Percentiles rank a stretch among this genome's conserved stretches.
phyloP scores from a whole-genome alignment of 2,113 vertebrate species.

The Pheucticus melanocephalus region DNA sequence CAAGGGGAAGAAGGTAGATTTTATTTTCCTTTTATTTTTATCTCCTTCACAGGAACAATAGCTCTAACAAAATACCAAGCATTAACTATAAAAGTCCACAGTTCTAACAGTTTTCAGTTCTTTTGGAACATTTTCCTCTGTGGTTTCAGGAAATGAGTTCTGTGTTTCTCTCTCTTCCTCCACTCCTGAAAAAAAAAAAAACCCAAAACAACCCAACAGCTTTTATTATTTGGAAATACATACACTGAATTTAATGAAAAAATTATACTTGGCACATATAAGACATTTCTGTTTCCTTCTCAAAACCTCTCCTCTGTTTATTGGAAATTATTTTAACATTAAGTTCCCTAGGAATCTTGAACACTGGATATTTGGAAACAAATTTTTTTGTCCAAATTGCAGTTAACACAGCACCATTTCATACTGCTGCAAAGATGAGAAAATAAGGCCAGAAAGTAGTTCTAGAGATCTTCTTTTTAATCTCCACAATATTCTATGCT shows the following conservation, averaged over 20 bases:
- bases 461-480: neutral
- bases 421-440: neutral
- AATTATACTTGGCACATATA: neutral
- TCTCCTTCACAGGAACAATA: neutral
- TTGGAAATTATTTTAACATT: neutral
- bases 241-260: neutral
- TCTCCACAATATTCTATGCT: accelerated
- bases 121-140: neutral
- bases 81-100: neutral
- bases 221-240: neutral
- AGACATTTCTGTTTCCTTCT: neutral
- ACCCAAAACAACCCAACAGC: neutral
- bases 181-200: accelerated
- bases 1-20: accelerated
- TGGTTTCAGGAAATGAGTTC: neutral
- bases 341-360: neutral
- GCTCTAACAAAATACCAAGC: neutral
- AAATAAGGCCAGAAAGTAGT: neutral
- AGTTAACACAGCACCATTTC: neutral
- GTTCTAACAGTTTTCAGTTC: neutral
- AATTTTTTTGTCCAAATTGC: neutral
- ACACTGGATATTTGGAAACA: neutral
- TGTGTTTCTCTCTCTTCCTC: accelerated
- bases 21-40: neutral
- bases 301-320: neutral